These are phyloP conservation scores for Exocentrus adspersus DNA, from an alignment of 2,888 invertebrate species.

Conservation along the genomic window DNA sequence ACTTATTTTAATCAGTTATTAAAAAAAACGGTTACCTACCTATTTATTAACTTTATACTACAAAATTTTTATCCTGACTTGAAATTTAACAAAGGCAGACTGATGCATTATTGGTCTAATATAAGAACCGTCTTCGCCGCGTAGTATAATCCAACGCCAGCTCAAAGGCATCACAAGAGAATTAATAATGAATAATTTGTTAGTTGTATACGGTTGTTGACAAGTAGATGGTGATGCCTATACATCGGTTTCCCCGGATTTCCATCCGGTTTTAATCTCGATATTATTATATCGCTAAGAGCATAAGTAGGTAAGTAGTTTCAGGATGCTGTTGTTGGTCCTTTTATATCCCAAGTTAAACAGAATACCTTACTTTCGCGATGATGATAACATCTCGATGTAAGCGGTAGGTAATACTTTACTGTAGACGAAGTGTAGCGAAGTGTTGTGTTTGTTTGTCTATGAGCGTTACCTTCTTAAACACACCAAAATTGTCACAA, in stretches of 20 bases:
- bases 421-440: neutral
- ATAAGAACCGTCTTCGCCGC: slow-evolving; percentile 23
- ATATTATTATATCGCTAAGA: slow-evolving; percentile 30
- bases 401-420: neutral
- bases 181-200: slow-evolving; percentile 48
- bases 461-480: no score
- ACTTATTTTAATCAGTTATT: no score
- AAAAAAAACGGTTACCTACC: no score
- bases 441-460: neutral
- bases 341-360: slow-evolving; percentile 26
- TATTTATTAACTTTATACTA: no score
- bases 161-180: slow-evolving; percentile 43
- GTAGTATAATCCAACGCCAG: slow-evolving; percentile 36
- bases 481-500: no score
- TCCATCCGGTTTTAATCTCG: slow-evolving; percentile 30
- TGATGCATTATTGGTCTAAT: slow-evolving; percentile 20
- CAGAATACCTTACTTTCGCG: slow-evolving; percentile 7
- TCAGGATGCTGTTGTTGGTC: slow-evolving; percentile 19
- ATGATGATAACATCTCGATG: neutral
- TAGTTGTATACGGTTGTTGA: slow-evolving; percentile 40
- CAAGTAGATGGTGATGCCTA: slow-evolving; percentile 39
- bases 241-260: slow-evolving; percentile 29
- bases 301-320: slow-evolving; percentile 30
- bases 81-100: slow-evolving; percentile 16
- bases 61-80: neutral